Percentiles rank a stretch among this genome's conserved stretches.
These are phyloP conservation scores for Nebria brevicollis DNA, from an alignment of 2,888 invertebrate species.

Conservation along the genomic window DNA sequence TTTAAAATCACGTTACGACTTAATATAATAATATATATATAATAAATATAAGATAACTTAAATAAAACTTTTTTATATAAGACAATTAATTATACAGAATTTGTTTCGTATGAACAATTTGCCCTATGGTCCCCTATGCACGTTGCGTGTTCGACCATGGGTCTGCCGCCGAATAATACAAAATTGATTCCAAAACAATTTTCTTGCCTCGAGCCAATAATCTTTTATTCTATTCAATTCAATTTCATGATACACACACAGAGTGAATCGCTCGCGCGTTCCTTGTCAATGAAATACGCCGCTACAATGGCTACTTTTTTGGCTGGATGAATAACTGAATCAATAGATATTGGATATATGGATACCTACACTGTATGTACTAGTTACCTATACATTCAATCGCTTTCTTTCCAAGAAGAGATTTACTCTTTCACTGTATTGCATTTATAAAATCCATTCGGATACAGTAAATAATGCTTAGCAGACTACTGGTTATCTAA, in stretches of 20 bases:
- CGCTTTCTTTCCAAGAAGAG: neutral
- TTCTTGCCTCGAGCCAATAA: conserved; percentile 41
- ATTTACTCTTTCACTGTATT: neutral
- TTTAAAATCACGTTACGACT: too few species aligned
- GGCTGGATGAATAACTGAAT: neutral
- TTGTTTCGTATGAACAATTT: neutral
- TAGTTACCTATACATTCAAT: neutral
- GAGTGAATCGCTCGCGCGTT: neutral
- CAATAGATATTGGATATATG: neutral
- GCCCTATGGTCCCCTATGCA: neutral
- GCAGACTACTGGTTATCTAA: neutral
- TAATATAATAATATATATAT: too few species aligned
- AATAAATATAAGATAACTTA: too few species aligned
- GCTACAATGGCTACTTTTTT: neutral
- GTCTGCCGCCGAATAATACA: conserved; percentile 28
- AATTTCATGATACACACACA: conserved; percentile 13
- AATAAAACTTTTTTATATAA: too few species aligned
- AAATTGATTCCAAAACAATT: conserved; percentile 45
- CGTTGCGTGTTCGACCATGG: conserved; percentile 5
- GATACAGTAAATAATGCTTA: neutral
- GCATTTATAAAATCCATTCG: neutral
- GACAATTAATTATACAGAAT: neutral
- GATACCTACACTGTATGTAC: neutral
- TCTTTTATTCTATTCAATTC: conserved; percentile 40
- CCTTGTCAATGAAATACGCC: neutral